Evolutionary conservation across 2,113 vertebrate genomes (phyloP), one percentile per base, ranked within the genome.

Genomic region (Lampris incognitus): DNA sequence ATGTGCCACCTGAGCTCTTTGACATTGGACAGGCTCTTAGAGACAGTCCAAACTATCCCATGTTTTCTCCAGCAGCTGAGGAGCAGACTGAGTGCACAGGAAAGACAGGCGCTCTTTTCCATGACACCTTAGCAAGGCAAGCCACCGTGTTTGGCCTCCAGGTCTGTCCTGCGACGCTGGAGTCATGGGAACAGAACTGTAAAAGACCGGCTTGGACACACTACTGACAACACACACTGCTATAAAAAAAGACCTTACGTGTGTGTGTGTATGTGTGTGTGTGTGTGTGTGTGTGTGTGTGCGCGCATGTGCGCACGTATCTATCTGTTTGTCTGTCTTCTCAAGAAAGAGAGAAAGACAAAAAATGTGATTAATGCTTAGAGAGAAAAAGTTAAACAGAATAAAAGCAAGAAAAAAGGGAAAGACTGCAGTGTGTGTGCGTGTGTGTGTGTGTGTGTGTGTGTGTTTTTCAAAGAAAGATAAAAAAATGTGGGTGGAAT

Each of bases 111-210:
- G 68, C 70, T 64, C 79, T 82, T 87, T 87, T 87, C 85, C 85
- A 81, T 58, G 73, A 76, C 75, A 58, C 40, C 61, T 74, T 56
- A 56, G 85, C 67, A 51, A 52, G 7, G 74, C 56, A 74, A 24
- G 85, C 79, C 79, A 50, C 82, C 50, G 71, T 72, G 50, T 82
- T 85, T 87, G 85, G 83, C 78, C 74, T 40, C 6, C 69, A 4
- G 87, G 77, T 63, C 66, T 46, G 75, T 55, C 50, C 42, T 78
- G 85, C 80, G 79, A 85, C 41, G 55, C 72, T 81, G 76, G 88
- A 85, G 77, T 38, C 88, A 88, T 93, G 92, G 91, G 92, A 93
- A 93, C 87, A 82, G 85, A 89, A 74, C 87, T 77, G 87, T 92
- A 92, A 92, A 92, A 91, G 78, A 67, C 74, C 13, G 69, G 74